Percentiles rank a stretch among this genome's conserved stretches.
These are phyloP conservation scores for Xiphophorus birchmanni DNA, from an alignment of 2,797 vertebrate genomes.

Conservation along the genomic window DNA sequence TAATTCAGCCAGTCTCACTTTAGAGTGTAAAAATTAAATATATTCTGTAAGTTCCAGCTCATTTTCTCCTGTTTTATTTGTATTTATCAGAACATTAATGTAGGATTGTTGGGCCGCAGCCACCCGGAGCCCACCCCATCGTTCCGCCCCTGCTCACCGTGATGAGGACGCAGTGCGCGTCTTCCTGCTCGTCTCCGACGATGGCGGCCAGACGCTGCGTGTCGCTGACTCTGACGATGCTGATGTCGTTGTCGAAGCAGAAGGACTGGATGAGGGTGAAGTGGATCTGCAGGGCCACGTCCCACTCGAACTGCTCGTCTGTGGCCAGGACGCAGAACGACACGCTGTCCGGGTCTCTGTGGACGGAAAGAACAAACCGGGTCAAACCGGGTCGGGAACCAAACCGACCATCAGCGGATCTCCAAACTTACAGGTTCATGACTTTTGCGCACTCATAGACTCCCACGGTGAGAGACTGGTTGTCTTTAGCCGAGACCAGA, in stretches of 20 bases:
- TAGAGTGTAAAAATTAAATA: neutral
- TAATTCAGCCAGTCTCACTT: too few relatives aligned
- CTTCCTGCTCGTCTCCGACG: constrained; percentile 84
- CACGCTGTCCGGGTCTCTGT: constrained; percentile 83
- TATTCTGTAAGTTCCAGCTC: neutral
- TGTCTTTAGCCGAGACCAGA: constrained; percentile 87
- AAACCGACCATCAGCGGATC: neutral
- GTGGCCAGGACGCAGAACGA: constrained; percentile 90
- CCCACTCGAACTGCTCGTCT: constrained; percentile 88
- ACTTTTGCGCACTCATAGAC: constrained; percentile 97
- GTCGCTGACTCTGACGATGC: constrained; percentile 91
- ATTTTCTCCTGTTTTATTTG: neutral
- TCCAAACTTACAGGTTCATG: constrained; percentile 92
- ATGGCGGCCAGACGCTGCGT: constrained; percentile 85
- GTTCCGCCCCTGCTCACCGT: constrained; percentile 80
- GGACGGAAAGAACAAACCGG: neutral
- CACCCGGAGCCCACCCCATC: neutral
- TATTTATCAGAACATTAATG: too few relatives aligned
- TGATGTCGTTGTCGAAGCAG: constrained; percentile 96
- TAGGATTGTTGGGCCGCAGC: too few relatives aligned
- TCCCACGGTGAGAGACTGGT: constrained; percentile 90
- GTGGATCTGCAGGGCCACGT: constrained; percentile 95
- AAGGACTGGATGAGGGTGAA: constrained; percentile 98
- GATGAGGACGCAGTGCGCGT: constrained; percentile 94
- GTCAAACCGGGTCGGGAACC: constrained; percentile 23